Conservation (phyloP, 2,888 invertebrate genomes). For the Phaedon cochleariae region DNA sequence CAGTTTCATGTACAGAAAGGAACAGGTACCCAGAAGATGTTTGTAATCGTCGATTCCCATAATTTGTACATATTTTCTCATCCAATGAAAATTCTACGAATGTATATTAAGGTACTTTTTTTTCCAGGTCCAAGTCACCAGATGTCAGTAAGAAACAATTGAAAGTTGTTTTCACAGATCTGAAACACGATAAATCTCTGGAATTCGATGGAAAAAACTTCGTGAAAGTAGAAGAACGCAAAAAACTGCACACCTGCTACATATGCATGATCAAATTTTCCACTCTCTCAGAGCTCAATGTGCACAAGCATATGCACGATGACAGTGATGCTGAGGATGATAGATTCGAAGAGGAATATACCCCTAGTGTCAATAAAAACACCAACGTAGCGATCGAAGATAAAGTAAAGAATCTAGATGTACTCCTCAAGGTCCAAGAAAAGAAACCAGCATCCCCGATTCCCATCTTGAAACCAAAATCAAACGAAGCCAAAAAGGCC, state of each 20-base stretch:
- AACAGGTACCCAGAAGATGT: too few species aligned
- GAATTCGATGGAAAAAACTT: not conserved
- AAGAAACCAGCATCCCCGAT: not conserved
- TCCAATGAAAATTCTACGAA: not conserved
- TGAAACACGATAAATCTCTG: conserved; percentile 23
- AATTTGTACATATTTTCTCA: too few species aligned
- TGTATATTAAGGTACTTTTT: conserved; percentile 19
- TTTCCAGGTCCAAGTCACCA: conserved; percentile 21
- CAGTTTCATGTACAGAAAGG: too few species aligned
- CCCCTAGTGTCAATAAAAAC: not conserved
- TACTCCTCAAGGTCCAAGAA: not conserved
- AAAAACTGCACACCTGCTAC: conserved; percentile 32
- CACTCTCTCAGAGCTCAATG: conserved; percentile 10
- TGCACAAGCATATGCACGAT: conserved; percentile 28
- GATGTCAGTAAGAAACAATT: not conserved
- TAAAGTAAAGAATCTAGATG: conserved; percentile 22
- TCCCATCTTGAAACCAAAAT: conserved; percentile 3
- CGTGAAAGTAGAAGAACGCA: conserved; percentile 26
- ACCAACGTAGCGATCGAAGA: conserved; percentile 9
- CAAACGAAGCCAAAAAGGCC: not conserved
- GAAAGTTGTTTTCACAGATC: conserved; percentile 24
- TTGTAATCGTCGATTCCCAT: too few species aligned
- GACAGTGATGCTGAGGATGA: conserved; percentile 30
- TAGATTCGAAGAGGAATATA: conserved; percentile 26
- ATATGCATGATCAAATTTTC: conserved; percentile 36